A percentile compares a stretch with the other conserved stretches of the same genome.
Evolutionary conservation across 2,113 vertebrate species (phyloP).

Genomic region (Vimba vimba): DNA sequence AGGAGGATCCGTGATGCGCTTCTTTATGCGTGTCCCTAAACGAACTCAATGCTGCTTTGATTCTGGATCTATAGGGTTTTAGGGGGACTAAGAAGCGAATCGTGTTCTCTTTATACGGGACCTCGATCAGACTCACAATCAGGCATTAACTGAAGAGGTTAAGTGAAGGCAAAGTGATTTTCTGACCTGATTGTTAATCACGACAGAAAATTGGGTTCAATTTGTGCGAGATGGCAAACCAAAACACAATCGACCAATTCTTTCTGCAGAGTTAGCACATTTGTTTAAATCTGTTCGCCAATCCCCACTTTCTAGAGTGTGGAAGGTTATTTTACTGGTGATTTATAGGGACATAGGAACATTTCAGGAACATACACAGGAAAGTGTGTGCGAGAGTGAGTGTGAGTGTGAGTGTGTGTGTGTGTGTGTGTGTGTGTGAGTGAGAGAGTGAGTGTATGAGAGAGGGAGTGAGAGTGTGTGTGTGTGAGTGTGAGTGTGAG

Average conservation of each 20-base stretch:
- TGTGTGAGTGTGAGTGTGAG: too few species aligned
- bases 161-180: not conserved
- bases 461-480: too few species aligned
- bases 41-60: not conserved
- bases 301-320: too few species aligned
- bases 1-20: not conserved
- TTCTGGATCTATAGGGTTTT: not conserved
- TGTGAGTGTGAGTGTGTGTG: too few species aligned
- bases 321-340: too few species aligned
- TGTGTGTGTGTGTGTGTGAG: too few species aligned
- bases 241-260: not conserved
- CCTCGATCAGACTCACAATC: not conserved
- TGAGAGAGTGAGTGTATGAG: too few species aligned
- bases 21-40: not conserved
- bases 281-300: not conserved
- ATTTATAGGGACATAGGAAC: too few species aligned
- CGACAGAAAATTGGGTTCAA: not conserved
- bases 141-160: not conserved
- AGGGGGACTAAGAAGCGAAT: not conserved
- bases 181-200: not conserved
- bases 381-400: too few species aligned
- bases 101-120: not conserved
- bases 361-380: too few species aligned
- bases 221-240: not conserved
- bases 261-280: not conserved